A percentile compares a stretch with the other conserved stretches of the same genome.
Conservation (phyloP, 2,888 invertebrate genomes). For the Dryocosmus kuriphilus region DNA sequence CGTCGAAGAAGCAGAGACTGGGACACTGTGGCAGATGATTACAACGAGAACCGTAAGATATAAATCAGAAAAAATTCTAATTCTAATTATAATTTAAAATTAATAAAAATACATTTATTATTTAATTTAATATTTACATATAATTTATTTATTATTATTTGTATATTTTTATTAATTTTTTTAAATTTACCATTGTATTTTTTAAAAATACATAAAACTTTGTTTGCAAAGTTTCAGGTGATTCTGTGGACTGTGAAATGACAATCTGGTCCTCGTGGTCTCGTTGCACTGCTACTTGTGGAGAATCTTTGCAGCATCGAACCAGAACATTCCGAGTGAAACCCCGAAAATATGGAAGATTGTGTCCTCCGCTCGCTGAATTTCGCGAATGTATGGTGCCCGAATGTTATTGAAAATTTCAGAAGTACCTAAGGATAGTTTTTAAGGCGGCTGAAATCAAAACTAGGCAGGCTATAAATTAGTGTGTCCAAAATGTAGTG, state of each 20-base stretch:
- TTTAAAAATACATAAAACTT: background rate
- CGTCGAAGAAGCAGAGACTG: conserved; percentile 24
- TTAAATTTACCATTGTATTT: too few species aligned
- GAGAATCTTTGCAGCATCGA: conserved; percentile 86
- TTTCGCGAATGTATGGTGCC: conserved; percentile 64
- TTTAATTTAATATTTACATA: too few species aligned
- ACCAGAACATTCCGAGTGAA: conserved; percentile 82
- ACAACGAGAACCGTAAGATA: background rate
- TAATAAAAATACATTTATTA: too few species aligned
- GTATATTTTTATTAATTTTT: too few species aligned
- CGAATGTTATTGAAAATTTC: conserved; percentile 47
- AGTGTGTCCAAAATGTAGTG: too few species aligned
- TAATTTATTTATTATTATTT: too few species aligned
- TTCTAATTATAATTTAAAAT: too few species aligned
- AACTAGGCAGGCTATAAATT: background rate
- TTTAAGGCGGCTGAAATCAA: background rate
- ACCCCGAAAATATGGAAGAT: conserved; percentile 67
- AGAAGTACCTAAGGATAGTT: background rate
- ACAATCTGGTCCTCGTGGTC: conserved; percentile 89
- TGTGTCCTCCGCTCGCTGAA: conserved; percentile 74
- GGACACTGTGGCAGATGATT: background rate
- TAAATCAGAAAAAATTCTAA: background rate
- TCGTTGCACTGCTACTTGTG: conserved; percentile 92
- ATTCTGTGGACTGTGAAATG: conserved; percentile 68
- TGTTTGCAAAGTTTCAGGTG: conserved; percentile 35